phyloP scores from a whole-genome alignment of 2,113 vertebrate genomes.

The Cariama cristata region DNA sequence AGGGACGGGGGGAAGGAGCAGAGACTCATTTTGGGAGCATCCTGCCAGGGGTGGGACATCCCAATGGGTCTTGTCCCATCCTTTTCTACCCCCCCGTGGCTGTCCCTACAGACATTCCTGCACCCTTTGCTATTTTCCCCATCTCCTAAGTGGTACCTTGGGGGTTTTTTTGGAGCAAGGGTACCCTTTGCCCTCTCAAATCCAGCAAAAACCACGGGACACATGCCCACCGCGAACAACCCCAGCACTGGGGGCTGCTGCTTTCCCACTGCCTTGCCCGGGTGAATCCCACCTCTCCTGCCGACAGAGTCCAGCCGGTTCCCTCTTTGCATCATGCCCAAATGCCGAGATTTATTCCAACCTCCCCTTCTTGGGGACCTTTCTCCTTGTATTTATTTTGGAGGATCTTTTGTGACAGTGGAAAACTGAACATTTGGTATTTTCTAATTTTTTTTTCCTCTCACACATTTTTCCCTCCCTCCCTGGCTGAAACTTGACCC shows the following conservation, averaged over 20 bases:
- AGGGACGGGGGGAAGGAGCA: not conserved
- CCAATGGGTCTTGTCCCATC: rapidly evolving
- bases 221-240: not conserved
- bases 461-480: not conserved
- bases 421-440: not conserved
- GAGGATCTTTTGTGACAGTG: not conserved
- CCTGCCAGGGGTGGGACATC: not conserved
- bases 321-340: rapidly evolving
- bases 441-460: not conserved
- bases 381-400: not conserved
- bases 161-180: rapidly evolving
- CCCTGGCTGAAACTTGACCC: not conserved
- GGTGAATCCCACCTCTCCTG: not conserved
- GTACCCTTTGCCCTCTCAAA: not conserved
- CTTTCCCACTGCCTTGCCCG: not conserved
- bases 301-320: rapidly evolving
- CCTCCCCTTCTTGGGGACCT: not conserved
- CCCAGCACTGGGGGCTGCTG: not conserved
- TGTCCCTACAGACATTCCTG: not conserved
- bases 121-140: rapidly evolving
- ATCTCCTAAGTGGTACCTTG: rapidly evolving
- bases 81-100: rapidly evolving
- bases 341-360: not conserved
- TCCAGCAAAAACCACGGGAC: rapidly evolving
- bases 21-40: not conserved